A percentile compares a stretch with the other conserved stretches of the same genome.
These are phyloP conservation scores for Watsonalla cultraria DNA, from an alignment of 2,888 invertebrate genomes.

Conservation along the genomic window DNA sequence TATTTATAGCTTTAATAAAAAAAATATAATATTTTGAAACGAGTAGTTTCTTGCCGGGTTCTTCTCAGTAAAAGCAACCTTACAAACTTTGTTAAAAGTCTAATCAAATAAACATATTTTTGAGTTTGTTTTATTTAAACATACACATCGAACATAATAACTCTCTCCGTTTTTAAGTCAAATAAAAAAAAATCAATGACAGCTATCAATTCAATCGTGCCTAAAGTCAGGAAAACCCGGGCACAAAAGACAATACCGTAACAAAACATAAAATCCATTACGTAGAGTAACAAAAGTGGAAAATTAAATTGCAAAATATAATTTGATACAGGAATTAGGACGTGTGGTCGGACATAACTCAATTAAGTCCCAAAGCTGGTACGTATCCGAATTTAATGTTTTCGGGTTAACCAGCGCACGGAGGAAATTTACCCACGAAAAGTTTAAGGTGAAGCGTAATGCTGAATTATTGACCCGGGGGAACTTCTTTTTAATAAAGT, in stretches of 20 bases:
- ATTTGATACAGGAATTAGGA: constrained; percentile 49
- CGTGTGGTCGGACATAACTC: constrained; percentile 35
- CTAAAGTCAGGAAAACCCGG: constrained; percentile 1
- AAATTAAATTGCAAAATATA: constrained; percentile 59
- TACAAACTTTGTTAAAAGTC: too few relatives aligned
- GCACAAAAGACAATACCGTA: constrained; percentile 17
- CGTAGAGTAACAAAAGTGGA: constrained; percentile 45
- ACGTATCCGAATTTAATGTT: constrained; percentile 23
- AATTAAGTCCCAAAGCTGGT: constrained; percentile 38
- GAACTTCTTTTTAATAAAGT: too few relatives aligned
- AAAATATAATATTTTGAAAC: too few relatives aligned
- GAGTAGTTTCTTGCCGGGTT: too few relatives aligned
- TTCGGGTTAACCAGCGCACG: background rate
- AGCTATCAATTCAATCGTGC: too few relatives aligned
- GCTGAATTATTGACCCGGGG: background rate
- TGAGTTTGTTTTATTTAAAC: too few relatives aligned
- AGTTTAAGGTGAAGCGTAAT: background rate
- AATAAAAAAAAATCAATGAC: too few relatives aligned
- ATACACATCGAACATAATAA: too few relatives aligned
- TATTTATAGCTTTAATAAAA: too few relatives aligned
- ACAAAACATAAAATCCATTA: constrained; percentile 44
- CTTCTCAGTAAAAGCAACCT: too few relatives aligned
- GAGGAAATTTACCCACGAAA: background rate
- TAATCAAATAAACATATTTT: too few relatives aligned
- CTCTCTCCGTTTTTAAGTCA: too few relatives aligned